A percentile compares a stretch with the other conserved stretches of the same genome.
phyloP scores from a whole-genome alignment of 2,113 vertebrate genomes.

The Archocentrus centrarchus region DNA sequence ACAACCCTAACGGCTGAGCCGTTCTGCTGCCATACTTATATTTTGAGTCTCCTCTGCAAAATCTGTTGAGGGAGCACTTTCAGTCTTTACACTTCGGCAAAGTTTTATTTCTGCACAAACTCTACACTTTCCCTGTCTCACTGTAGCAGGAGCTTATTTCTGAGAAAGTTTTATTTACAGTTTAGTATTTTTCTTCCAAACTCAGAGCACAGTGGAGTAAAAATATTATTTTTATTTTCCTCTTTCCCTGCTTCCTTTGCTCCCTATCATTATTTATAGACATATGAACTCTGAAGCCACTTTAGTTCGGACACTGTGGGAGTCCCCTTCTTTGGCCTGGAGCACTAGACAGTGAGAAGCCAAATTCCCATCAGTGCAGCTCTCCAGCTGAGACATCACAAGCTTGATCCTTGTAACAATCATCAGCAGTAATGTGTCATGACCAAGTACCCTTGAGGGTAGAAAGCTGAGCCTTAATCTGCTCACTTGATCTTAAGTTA shows the following conservation, averaged over 20 bases:
- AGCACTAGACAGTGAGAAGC: constrained; percentile 37
- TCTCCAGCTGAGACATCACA: constrained; percentile 69
- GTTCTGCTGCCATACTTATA: constrained; percentile 54
- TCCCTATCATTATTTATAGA: constrained; percentile 12
- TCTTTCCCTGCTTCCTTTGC: too few species aligned
- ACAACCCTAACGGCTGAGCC: constrained; percentile 39
- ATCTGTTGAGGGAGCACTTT: constrained; percentile 36
- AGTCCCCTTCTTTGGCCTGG: constrained; percentile 19
- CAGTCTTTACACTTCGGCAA: constrained; percentile 14
- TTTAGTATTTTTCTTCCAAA: constrained; percentile 14
- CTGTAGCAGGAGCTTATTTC: constrained; percentile 7
- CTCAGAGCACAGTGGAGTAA: constrained; percentile 7
- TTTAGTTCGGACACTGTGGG: constrained; percentile 30
- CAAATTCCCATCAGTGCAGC: constrained; percentile 63
- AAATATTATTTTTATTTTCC: neutral
- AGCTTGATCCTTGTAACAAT: constrained; percentile 62
- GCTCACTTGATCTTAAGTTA: constrained; percentile 46
- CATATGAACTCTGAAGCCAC: constrained; percentile 31
- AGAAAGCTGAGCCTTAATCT: constrained; percentile 62
- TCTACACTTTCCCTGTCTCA: neutral
- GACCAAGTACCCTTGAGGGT: constrained; percentile 74
- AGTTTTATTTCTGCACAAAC: neutral
- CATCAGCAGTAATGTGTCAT: constrained; percentile 74
- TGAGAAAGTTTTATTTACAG: constrained; percentile 25
- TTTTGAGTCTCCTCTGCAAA: constrained; percentile 58